Base-by-base conservation (phyloP, 2,888 invertebrate species). In the Epirrhoe tristata region DNA sequence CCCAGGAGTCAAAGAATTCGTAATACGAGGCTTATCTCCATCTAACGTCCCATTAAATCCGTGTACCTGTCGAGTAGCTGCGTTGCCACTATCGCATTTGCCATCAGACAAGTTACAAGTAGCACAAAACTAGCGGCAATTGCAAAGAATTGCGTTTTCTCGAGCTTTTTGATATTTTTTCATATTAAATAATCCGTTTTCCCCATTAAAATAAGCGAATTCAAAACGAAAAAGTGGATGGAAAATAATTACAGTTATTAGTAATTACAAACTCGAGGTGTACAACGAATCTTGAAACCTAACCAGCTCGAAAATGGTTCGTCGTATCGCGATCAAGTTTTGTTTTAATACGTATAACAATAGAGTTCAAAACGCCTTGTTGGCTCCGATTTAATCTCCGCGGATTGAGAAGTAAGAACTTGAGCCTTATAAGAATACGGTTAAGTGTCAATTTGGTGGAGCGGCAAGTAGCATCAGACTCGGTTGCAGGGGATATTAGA, bases 241-340 rank as follows among this genome's bases (percentile, higher is more conserved):
- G 78, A 75, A 83, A 83, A 82, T 84, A 84, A 86, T 84, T 83
- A 83, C 84, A 81, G 85, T 85, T 86, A 85, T 85, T 85, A 85
- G 87, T 84, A 84, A 86, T 86, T 86, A 85, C 77, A 81, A 86
- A 85, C 85, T 85, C 74, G 81, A 82, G 83, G 81, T 81, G 77
- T 82, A 84, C 82, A 81, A 83, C 78, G 80, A 82, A 85, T 84
- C 83, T 83, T 80, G 83, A 85, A 81, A 83, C 80, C 81, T 81
- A 83, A 84, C 83, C 81, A 81, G 78, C 81, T 82, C 71, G 78
- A 81, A 84, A 85, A 82, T 81, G 73, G 74, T 78, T 76, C 71
- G 72, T 67, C 67, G 71, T 69, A 75, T 70, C 61, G 70, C 74
- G 78, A 71, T 78, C 76, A 74, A 81, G 80, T 73, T 73, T 70